These are phyloP conservation scores for Mola mola DNA, from an alignment of 2,113 vertebrate genomes.

Conservation along the genomic window DNA sequence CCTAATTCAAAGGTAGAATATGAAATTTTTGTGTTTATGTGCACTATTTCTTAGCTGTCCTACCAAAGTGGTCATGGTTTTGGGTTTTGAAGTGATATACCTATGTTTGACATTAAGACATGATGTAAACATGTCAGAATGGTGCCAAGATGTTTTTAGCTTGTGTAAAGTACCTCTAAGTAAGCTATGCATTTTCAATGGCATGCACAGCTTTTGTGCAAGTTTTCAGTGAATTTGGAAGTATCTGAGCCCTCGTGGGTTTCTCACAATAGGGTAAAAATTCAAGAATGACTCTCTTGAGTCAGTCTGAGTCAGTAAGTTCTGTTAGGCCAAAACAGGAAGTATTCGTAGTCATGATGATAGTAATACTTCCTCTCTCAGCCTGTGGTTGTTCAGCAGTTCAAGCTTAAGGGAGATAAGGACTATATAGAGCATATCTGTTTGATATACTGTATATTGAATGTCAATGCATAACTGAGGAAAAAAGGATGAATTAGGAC, in stretches of 20 bases:
- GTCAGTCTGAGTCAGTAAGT: background rate
- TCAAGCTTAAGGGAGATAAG: background rate
- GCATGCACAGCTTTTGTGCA: constrained; percentile 36
- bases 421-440: constrained; percentile 28
- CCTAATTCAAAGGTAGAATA: background rate
- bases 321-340: background rate
- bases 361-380: background rate
- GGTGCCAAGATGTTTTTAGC: too few species aligned
- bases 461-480: constrained; percentile 51
- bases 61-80: background rate
- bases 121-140: too few species aligned
- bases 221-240: constrained; percentile 16
- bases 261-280: constrained; percentile 52
- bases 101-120: too few species aligned
- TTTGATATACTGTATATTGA: constrained; percentile 35
- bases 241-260: constrained; percentile 32
- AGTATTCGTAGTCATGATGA: background rate
- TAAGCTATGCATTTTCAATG: constrained; percentile 4
- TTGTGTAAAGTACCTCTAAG: too few species aligned
- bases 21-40: background rate
- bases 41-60: background rate
- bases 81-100: background rate
- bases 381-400: background rate
- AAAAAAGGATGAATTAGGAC: constrained; percentile 52
- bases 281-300: background rate